These are phyloP conservation scores for Radopholus similis DNA, from an alignment of 1,140 invertebrate species.

Conservation along the genomic window DNA sequence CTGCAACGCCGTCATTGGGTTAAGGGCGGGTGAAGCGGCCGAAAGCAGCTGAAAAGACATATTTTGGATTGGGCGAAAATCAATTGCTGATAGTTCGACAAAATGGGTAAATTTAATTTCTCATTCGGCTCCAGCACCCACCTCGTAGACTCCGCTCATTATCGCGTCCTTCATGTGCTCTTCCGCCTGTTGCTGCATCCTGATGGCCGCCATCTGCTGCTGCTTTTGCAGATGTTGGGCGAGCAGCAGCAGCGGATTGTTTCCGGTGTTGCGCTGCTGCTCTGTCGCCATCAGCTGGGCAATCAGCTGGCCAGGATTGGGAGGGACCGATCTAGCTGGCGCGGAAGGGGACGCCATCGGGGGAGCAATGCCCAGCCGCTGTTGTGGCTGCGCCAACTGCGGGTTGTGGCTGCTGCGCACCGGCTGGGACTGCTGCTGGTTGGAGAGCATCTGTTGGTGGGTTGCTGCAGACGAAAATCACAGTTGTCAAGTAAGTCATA, in stretches of 20 bases:
- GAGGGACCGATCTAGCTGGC: neutral
- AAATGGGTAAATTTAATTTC: too few relatives aligned
- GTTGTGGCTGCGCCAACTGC: neutral
- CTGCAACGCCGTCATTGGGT: neutral
- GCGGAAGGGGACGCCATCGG: too few relatives aligned
- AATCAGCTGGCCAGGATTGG: neutral
- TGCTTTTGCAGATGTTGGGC: neutral
- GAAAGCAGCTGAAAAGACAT: neutral
- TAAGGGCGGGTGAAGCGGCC: neutral
- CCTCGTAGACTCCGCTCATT: conserved; percentile 12
- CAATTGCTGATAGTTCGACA: too few relatives aligned
- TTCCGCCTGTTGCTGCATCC: neutral
- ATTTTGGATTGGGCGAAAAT: too few relatives aligned
- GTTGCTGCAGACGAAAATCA: too few relatives aligned
- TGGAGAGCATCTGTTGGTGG: too few relatives aligned
- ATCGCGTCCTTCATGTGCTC: conserved; percentile 10
- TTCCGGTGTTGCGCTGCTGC: too few relatives aligned
- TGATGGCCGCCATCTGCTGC: conserved; percentile 10
- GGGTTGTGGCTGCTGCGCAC: too few relatives aligned
- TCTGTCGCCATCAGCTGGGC: neutral
- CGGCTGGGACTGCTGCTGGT: neutral
- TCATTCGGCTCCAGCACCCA: too few relatives aligned
- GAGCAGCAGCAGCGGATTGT: neutral
- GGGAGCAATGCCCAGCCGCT: too few relatives aligned
- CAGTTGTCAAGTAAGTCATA: too few relatives aligned